Conservation (phyloP, 2,888 invertebrate species). For the Campoletis raptor region DNA sequence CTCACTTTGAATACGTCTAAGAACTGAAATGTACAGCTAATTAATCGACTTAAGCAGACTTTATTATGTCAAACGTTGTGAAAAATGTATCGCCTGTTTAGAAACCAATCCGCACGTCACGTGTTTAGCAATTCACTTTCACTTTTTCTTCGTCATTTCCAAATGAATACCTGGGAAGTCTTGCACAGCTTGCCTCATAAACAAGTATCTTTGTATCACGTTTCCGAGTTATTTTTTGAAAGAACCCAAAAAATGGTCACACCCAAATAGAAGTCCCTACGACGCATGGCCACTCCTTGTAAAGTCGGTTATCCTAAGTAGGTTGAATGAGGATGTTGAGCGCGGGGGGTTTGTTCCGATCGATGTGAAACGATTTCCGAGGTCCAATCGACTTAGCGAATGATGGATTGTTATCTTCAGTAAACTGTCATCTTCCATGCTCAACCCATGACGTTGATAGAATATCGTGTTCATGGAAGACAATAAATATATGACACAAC, state of each 20-base stretch:
- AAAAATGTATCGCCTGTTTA: neutral
- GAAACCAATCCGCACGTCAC: neutral
- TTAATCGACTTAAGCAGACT: neutral
- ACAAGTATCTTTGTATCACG: slow-evolving; percentile 12
- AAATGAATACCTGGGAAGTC: neutral
- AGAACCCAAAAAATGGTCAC: slow-evolving; percentile 57
- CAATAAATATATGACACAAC: slow-evolving; percentile 14
- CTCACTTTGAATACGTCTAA: neutral
- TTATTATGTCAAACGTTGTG: neutral
- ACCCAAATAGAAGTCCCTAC: slow-evolving; percentile 17
- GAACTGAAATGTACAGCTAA: neutral
- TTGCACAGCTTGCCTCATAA: neutral
- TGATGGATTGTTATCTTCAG: slow-evolving; percentile 43
- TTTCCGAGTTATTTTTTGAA: slow-evolving; percentile 75
- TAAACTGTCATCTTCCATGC: slow-evolving; percentile 26
- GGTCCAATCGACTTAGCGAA: slow-evolving; percentile 31
- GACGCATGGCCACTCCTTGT: slow-evolving; percentile 63
- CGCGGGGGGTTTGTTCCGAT: slow-evolving; percentile 9
- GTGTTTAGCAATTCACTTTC: neutral
- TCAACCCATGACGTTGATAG: slow-evolving; percentile 78
- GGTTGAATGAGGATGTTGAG: slow-evolving; percentile 66
- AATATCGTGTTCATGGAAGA: slow-evolving; percentile 66
- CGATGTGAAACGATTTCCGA: slow-evolving; percentile 40
- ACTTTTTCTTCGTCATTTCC: neutral
- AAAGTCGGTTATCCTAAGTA: slow-evolving; percentile 82